Conservation (phyloP, 1,140 invertebrate species). For the Pogonomyrmex barbatus region DNA sequence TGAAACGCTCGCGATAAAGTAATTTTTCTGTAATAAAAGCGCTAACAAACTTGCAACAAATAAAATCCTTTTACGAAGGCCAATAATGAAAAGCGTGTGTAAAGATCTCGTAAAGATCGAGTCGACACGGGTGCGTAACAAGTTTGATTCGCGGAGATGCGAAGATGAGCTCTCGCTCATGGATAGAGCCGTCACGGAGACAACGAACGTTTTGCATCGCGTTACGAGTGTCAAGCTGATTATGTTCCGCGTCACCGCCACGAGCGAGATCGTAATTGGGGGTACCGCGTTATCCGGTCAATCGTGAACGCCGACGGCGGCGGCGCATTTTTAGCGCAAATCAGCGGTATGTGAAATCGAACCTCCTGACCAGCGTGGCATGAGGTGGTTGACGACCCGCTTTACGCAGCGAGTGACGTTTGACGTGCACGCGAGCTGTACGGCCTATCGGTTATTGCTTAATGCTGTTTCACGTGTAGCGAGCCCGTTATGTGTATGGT, state of each 20-base stretch:
- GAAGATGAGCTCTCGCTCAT: conserved; percentile 56
- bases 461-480: conserved; percentile 70
- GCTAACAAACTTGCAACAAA: background rate
- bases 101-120: conserved; percentile 5
- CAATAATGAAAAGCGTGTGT: conserved; percentile 23
- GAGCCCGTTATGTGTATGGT: conserved; percentile 30
- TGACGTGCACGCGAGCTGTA: conserved; percentile 69
- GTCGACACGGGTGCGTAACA: conserved; percentile 20
- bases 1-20: conserved; percentile 19
- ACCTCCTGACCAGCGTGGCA: conserved; percentile 2
- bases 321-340: conserved; percentile 74
- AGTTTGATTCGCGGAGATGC: conserved; percentile 9
- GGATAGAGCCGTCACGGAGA: background rate
- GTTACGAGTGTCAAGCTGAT: conserved; percentile 62
- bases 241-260: conserved; percentile 66
- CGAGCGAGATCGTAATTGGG: conserved; percentile 78
- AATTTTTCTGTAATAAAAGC: background rate
- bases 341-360: conserved; percentile 56
- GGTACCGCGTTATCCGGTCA: conserved; percentile 76
- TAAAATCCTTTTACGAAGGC: background rate
- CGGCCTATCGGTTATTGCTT: conserved; percentile 74
- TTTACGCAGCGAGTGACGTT: conserved; percentile 63
- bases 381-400: conserved; percentile 36
- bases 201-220: conserved; percentile 33
- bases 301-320: conserved; percentile 71